Conservation (phyloP, 1,140 invertebrate species). For the Eriocheir sinensis region DNA sequence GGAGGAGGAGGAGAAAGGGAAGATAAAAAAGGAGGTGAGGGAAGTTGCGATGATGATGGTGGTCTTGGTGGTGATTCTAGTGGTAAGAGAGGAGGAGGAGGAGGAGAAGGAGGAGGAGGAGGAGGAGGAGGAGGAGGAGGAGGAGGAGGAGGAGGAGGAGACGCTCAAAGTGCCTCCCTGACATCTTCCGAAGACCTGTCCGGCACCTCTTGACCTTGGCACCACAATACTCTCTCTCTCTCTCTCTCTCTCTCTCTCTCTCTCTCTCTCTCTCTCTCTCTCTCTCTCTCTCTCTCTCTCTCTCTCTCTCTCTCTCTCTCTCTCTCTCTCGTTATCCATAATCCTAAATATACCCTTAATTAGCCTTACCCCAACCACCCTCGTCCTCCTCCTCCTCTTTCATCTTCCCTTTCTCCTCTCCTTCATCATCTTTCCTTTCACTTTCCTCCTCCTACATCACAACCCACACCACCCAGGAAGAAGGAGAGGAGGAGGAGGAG, state of each 20-base stretch:
- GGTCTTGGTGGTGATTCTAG: not conserved
- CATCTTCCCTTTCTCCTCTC: too few relatives aligned
- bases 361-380: not conserved
- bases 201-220: slow-evolving; percentile 1
- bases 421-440: too few relatives aligned
- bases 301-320: not conserved
- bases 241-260: slow-evolving; percentile 22
- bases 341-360: too few relatives aligned
- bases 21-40: not conserved
- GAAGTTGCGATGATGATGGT: too few relatives aligned
- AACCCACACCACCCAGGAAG: not conserved
- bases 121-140: not conserved
- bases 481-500: not conserved
- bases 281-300: not conserved
- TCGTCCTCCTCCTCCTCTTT: too few relatives aligned
- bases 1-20: not conserved
- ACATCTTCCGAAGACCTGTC: not conserved
- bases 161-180: not conserved
- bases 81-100: too few relatives aligned
- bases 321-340: not conserved
- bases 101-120: slow-evolving; percentile 12
- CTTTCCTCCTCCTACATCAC: too few relatives aligned
- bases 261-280: slow-evolving; percentile 4
- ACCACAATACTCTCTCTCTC: slow-evolving; percentile 22
- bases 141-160: not conserved